Percentiles rank a stretch among this genome's conserved stretches.
Evolutionary conservation across 2,113 vertebrate species (phyloP).

Genomic region (Caranx melampygus): DNA sequence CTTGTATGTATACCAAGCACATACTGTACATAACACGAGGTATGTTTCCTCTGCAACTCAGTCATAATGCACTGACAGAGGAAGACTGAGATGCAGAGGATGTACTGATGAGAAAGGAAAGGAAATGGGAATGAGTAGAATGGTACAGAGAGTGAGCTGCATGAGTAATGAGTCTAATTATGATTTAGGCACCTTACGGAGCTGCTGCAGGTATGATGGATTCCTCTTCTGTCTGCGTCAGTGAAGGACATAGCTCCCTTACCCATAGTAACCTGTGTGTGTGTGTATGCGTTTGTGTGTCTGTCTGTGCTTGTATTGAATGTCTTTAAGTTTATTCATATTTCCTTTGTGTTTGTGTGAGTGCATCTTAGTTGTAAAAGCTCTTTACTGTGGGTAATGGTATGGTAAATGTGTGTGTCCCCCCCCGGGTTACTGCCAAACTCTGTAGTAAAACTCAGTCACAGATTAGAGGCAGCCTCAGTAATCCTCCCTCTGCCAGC

Average conservation of each 20-base stretch:
- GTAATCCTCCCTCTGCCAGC: not conserved
- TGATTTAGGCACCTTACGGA: slow-evolving; percentile 59
- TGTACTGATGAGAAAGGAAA: slow-evolving; percentile 19
- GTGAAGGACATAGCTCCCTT: slow-evolving; percentile 69
- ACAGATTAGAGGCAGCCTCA: slow-evolving; percentile 33
- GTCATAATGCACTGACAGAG: not conserved
- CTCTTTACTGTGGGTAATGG: slow-evolving; percentile 71
- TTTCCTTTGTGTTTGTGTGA: slow-evolving; percentile 30
- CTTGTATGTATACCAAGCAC: not conserved
- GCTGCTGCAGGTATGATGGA: slow-evolving; percentile 73
- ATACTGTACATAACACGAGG: not conserved
- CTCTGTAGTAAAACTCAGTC: slow-evolving; percentile 55
- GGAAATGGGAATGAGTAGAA: slow-evolving; percentile 66
- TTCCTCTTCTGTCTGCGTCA: slow-evolving; percentile 51
- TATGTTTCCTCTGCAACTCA: slow-evolving; percentile 8
- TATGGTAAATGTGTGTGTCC: slow-evolving; percentile 69
- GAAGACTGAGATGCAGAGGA: slow-evolving; percentile 11
- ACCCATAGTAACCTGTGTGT: slow-evolving; percentile 15
- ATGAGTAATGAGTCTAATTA: slow-evolving; percentile 84
- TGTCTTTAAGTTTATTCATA: slow-evolving; percentile 1
- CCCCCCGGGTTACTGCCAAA: slow-evolving; percentile 60
- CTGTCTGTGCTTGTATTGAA: not conserved
- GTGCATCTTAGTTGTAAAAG: slow-evolving; percentile 59
- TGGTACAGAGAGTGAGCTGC: slow-evolving; percentile 60
- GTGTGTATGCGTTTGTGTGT: slow-evolving; percentile 12